phyloP scores from a whole-genome alignment of 2,113 vertebrate genomes.

The Eptesicus fuscus region DNA sequence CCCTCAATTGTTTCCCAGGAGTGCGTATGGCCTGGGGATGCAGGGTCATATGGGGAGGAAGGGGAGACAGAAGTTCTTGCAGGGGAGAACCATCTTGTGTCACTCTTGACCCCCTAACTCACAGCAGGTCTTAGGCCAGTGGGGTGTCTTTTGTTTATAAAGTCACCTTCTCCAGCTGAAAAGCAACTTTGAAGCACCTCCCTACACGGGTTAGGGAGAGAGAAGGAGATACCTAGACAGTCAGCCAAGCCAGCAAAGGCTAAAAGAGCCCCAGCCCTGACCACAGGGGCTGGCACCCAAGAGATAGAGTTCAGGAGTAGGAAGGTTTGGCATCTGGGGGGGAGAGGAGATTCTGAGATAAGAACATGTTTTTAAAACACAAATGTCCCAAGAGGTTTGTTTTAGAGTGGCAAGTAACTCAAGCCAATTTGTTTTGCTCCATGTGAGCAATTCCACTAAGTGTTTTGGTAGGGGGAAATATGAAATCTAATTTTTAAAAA shows the following conservation, averaged over 20 bases:
- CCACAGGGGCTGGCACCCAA: background rate
- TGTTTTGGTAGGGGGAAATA: background rate
- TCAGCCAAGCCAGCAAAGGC: background rate
- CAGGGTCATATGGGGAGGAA: background rate
- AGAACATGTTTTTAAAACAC: slow-evolving; percentile 40
- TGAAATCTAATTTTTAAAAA: slow-evolving; percentile 15
- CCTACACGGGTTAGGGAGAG: background rate
- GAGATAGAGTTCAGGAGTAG: background rate
- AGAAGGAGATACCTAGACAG: background rate
- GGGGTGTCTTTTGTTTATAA: background rate
- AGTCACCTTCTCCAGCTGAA: background rate
- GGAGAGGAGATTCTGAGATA: slow-evolving; percentile 43
- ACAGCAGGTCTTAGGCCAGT: background rate
- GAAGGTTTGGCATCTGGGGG: background rate
- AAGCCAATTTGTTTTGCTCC: slow-evolving; percentile 27
- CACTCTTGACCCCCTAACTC: background rate
- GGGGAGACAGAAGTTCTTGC: background rate
- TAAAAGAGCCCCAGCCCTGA: background rate
- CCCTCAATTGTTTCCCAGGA: background rate
- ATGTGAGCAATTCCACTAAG: background rate
- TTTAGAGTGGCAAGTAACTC: slow-evolving; percentile 12
- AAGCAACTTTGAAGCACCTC: background rate
- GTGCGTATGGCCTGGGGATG: background rate
- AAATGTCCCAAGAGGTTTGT: background rate
- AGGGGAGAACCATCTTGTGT: background rate